Base-by-base conservation (phyloP, 2,113 vertebrate species). In the Amazona guildingii region DNA sequence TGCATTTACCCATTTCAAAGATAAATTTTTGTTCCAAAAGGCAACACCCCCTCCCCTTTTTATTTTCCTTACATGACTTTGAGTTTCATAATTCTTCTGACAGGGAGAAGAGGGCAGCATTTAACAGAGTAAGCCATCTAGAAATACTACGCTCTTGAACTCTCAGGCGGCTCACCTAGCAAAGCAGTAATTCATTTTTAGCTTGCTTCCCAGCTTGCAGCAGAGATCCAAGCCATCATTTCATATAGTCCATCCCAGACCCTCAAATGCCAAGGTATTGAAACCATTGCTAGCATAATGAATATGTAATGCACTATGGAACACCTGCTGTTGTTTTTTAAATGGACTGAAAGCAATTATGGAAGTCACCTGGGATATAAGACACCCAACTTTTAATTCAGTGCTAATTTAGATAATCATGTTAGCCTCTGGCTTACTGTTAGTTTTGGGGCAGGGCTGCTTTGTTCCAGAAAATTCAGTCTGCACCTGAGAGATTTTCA, bases 261-360 rank as follows among this genome's bases (percentile, higher is more conserved):
- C 72, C 69, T 92, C 51, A 86, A 62, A 81, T 41, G n/a, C 29
- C 13, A 57, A 69, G 9, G 18, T 48, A 77, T 0, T 66, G 44
- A 80, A 92, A 23, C 79, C 44, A 77, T 37, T 37, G 57, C 72
- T 48, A 88, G 46, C 63, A 62, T 33, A 77, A 90, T 46, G 72
- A 92, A 88, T 41, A 74, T 66, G n/a, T 41, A 95, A 62, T 29
- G 29, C 63, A 62, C 39, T 14, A 10, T 37, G 25, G 54, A 92
- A 57, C 83, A 94, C 61, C 79, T 88, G 86, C 59, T 90, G 55
- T 31, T 85, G 59, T 21, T 73, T 86, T 95, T 87, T 69, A 92
- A 89, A 90, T 20, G 52, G 63, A 62, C 72, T 92, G 31, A 17
- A 13, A 89, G 74, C 41, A 92, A 89, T 83, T 82, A 79, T 0